Conservation (phyloP, 2,113 vertebrate genomes). For the Ardeotis arabs region DNA sequence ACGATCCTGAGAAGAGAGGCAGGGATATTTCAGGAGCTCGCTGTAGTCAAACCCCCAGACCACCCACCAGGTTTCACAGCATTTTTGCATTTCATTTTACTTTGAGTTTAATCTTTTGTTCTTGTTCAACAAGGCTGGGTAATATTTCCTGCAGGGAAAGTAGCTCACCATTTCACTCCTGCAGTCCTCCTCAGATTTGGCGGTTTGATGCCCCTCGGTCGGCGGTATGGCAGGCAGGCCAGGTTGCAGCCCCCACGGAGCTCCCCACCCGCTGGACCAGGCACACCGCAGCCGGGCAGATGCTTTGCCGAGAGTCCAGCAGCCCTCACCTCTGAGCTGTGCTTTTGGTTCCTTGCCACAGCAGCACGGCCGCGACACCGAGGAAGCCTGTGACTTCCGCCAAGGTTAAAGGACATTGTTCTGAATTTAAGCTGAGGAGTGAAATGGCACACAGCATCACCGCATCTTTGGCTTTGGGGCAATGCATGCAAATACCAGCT, state of each 20-base stretch:
- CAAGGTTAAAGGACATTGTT: neutral
- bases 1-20: neutral
- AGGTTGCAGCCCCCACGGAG: neutral
- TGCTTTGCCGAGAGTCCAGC: neutral
- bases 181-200: neutral
- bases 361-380: fast-evolving
- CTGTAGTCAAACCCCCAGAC: neutral
- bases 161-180: neutral
- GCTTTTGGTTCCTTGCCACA: neutral
- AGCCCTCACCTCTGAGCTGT: neutral
- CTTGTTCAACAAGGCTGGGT: neutral
- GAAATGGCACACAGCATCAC: neutral
- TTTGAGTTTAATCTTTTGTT: neutral
- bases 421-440: neutral
- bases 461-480: neutral
- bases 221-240: fast-evolving
- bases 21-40: neutral
- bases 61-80: neutral
- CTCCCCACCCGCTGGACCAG: neutral
- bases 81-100: neutral
- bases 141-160: neutral
- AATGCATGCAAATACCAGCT: fast-evolving
- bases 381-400: neutral
- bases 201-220: neutral
- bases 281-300: neutral